Evolutionary conservation across 2,888 invertebrate species (phyloP), one percentile per base, ranked within the genome.

Genomic region (Hirtodrosophila cameraria): DNA sequence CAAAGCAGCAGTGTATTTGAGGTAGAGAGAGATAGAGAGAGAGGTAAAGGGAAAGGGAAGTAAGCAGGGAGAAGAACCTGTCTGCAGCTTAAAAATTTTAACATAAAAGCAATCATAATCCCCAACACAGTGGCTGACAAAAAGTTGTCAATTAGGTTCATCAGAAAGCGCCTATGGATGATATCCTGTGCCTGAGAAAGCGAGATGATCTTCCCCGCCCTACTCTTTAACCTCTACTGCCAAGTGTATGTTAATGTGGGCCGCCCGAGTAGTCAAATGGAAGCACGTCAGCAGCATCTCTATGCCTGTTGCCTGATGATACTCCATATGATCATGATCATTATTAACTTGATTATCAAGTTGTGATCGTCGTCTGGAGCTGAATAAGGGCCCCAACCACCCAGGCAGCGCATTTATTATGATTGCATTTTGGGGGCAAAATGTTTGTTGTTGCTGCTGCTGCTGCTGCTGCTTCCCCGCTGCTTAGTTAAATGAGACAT

Each of bases 91-190:
- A 15, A 27, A 42, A 11, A 23, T 1, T 74, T 88, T 88, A 88
- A 75, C 88, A 89, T 88, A 88, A 89, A 85, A 75, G 75, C 88
- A 88, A 88, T 88, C 88, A 88, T 88, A 88, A 87, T 82, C 69
- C 82, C 67, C 76, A 20, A 76, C 80, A 80, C 75, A 80, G 70
- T 70, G 75, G 75, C 88, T 85, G 81, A 87, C 84, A 88, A 88
- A 89, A 80, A 80, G 74, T 80, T 81, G 89, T 89, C 88, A 88
- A 89, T 89, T 88, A 89, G 80, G 84, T 77, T 72, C 63, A 86
- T 86, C 82, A 84, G 68, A 66, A 62, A 48, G 59, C 64, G 52
- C 46, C 49, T 60, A 60, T 39, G 74, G 49, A 68, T 67, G 57
- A 54, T 57, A 41, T 39, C 28, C 50, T 45, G 33, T 28, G 23